phyloP scores from a whole-genome alignment of 2,888 invertebrate species.

The Nebria salina region DNA sequence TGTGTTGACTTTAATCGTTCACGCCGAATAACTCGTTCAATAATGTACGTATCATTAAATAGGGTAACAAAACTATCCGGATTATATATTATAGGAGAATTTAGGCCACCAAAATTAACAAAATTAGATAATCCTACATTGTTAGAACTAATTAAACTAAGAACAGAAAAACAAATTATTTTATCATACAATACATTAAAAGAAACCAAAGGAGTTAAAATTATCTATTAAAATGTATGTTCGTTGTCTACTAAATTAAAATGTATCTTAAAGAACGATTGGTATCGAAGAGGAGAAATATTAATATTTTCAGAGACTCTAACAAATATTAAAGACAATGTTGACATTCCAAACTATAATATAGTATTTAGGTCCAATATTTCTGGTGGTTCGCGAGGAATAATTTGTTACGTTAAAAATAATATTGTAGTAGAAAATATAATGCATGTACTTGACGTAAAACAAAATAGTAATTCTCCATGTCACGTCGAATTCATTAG shows the following conservation, averaged over 20 bases:
- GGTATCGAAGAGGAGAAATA: constrained; percentile 18
- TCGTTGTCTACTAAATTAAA: background rate
- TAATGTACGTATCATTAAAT: too few relatives aligned
- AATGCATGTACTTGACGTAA: background rate
- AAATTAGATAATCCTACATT: constrained; percentile 41
- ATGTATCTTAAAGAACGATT: background rate
- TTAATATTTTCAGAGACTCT: constrained; percentile 25
- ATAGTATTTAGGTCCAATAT: too few relatives aligned
- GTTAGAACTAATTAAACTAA: constrained; percentile 50
- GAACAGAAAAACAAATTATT: background rate
- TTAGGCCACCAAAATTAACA: too few relatives aligned
- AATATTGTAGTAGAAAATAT: constrained; percentile 6
- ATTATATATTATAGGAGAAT: too few relatives aligned
- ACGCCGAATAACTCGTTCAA: too few relatives aligned
- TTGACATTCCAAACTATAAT: background rate
- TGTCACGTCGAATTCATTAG: too few relatives aligned
- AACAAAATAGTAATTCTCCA: background rate
- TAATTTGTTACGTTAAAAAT: constrained; percentile 22
- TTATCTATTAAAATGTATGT: too few relatives aligned
- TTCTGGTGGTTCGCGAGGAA: too few relatives aligned
- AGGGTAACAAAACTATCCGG: too few relatives aligned
- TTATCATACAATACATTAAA: too few relatives aligned
- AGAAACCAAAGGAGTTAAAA: too few relatives aligned
- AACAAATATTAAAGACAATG: background rate
- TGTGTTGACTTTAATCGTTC: constrained; percentile 8